Percentiles rank a stretch among this genome's conserved stretches.
These are phyloP conservation scores for Paratrypauchen microcephalus DNA, from an alignment of 2,797 vertebrate genomes.

Conservation along the genomic window DNA sequence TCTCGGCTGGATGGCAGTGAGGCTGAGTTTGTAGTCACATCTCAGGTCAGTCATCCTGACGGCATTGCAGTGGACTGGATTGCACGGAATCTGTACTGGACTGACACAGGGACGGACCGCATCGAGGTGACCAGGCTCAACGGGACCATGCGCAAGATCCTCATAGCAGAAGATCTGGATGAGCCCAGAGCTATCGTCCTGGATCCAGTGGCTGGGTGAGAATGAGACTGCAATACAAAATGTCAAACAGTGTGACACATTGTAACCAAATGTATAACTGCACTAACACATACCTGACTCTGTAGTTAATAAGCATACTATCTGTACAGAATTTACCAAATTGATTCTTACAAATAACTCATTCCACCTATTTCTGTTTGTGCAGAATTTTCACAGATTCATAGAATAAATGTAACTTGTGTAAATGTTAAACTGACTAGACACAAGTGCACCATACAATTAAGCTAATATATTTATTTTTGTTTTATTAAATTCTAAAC, in stretches of 20 bases:
- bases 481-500: background rate
- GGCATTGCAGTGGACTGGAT: conserved; percentile 97
- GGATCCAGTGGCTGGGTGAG: conserved; percentile 91
- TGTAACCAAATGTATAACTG: background rate
- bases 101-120: conserved; percentile 94
- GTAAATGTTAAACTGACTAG: background rate
- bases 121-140: conserved; percentile 96
- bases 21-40: conserved; percentile 89
- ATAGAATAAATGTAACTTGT: background rate
- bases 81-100: conserved; percentile 96
- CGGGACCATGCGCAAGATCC: conserved; percentile 95
- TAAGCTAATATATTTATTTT: background rate
- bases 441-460: background rate
- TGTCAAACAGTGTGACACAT: background rate
- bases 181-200: conserved; percentile 95
- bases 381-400: background rate
- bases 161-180: conserved; percentile 93
- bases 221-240: background rate
- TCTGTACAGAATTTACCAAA: background rate
- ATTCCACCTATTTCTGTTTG: background rate
- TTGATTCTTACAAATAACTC: background rate
- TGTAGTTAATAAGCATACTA: background rate
- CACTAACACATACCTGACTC: background rate
- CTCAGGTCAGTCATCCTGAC: conserved; percentile 92
- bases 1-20: conserved; percentile 86